A percentile compares a stretch with the other conserved stretches of the same genome.
phyloP scores from a whole-genome alignment of 2,113 vertebrate species.

The Passer montanus region DNA sequence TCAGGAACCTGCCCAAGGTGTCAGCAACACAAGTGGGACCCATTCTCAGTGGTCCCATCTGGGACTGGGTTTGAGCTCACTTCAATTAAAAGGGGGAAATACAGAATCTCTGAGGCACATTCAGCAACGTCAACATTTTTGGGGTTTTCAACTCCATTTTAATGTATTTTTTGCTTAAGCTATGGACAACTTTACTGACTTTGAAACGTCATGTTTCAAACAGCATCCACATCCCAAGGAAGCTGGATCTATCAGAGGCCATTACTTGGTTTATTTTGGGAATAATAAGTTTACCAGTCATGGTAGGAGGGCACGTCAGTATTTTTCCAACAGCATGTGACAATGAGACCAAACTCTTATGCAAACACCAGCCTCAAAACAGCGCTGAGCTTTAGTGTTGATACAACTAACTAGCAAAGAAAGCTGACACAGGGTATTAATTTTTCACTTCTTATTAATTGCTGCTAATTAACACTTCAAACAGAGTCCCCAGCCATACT shows the following conservation, averaged over 20 bases:
- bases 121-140: background rate
- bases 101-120: background rate
- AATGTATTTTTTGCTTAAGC: background rate
- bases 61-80: background rate
- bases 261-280: background rate
- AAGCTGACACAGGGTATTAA: conserved; percentile 40
- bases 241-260: background rate
- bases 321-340: background rate
- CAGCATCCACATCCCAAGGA: background rate
- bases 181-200: background rate
- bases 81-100: background rate
- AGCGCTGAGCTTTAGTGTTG: conserved; percentile 6
- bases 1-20: background rate
- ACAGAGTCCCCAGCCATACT: conserved; percentile 41
- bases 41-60: rapidly evolving
- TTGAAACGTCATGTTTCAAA: rapidly evolving
- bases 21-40: background rate
- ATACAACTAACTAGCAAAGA: conserved; percentile 33
- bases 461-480: conserved; percentile 67
- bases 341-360: background rate
- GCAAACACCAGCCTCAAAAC: background rate
- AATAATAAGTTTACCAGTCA: background rate
- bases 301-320: background rate
- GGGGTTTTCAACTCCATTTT: background rate
- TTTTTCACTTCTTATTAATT: conserved; percentile 59